These are phyloP conservation scores for Trachymyrmex cornetzi DNA, from an alignment of 1,140 invertebrate species.

Conservation along the genomic window DNA sequence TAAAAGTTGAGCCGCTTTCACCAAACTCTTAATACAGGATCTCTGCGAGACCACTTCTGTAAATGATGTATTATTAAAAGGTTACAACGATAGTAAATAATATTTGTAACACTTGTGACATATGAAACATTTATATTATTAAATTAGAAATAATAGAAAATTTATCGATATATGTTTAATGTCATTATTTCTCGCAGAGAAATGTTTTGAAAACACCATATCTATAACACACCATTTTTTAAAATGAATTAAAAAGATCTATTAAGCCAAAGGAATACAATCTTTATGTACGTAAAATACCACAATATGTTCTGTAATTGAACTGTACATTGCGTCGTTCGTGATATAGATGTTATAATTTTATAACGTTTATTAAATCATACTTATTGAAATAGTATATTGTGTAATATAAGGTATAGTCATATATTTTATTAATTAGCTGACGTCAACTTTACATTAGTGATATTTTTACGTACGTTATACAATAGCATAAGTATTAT, in stretches of 20 bases:
- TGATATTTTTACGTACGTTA: not conserved
- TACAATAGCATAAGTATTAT: not conserved
- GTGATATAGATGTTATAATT: not conserved
- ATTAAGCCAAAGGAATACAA: not conserved
- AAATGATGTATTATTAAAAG: conserved; percentile 34
- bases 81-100: not conserved
- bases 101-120: conserved; percentile 1
- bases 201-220: conserved; percentile 1
- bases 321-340: not conserved
- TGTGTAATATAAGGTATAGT: not conserved
- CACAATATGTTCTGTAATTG: not conserved
- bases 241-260: not conserved
- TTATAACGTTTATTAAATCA: not conserved
- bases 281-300: not conserved
- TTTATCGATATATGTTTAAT: not conserved
- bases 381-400: not conserved
- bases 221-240: not conserved
- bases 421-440: not conserved
- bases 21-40: too few relatives aligned
- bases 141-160: not conserved
- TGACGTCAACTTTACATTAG: not conserved
- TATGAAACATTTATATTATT: conserved; percentile 4
- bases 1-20: too few relatives aligned
- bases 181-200: not conserved
- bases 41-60: not conserved